Evolutionary conservation across 2,797 vertebrate species (phyloP).

Genomic region (Leptodactylus fallax): DNA sequence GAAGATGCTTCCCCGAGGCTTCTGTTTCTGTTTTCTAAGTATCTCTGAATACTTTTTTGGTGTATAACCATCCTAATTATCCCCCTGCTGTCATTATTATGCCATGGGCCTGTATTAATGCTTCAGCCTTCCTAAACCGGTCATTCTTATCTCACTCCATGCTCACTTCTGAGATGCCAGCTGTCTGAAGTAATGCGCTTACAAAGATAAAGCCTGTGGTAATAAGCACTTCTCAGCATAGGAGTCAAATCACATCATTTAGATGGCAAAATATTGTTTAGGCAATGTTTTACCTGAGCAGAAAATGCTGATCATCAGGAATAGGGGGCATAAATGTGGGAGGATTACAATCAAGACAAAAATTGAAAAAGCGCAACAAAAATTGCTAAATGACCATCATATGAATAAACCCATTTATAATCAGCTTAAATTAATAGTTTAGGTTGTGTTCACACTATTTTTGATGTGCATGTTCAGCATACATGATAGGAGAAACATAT

Average conservation of each 20-base stretch:
- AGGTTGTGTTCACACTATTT: too few species aligned
- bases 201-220: not conserved
- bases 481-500: too few species aligned
- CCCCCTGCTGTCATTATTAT: not conserved
- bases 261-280: too few species aligned
- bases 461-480: too few species aligned
- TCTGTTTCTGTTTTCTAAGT: not conserved
- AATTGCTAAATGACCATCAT: too few species aligned
- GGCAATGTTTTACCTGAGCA: too few species aligned
- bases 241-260: not conserved
- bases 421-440: too few species aligned
- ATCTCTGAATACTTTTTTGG: not conserved
- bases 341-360: too few species aligned
- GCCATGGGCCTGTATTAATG: not conserved
- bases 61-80: not conserved
- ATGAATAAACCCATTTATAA: too few species aligned
- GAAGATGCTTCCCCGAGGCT: not conserved
- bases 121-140: not conserved
- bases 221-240: not conserved
- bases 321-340: too few species aligned
- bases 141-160: not conserved
- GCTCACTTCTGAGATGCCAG: not conserved
- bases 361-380: too few species aligned
- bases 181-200: not conserved
- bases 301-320: too few species aligned